Conservation (phyloP, 2,888 invertebrate genomes). For the Drosophila rellima region DNA sequence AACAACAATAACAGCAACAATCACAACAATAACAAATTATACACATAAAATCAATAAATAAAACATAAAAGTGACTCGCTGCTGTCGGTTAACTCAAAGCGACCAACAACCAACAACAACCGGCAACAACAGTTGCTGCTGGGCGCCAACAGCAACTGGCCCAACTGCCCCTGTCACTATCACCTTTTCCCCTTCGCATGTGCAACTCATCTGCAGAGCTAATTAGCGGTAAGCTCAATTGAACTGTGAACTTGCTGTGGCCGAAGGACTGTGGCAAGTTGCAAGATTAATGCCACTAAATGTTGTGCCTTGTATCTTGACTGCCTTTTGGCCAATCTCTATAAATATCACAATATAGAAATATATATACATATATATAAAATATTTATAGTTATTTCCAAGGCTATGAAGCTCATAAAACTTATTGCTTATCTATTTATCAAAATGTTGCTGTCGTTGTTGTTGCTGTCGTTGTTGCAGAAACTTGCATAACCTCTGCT, state of each 20-base stretch:
- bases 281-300: conserved; percentile 54
- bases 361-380: neutral
- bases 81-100: conserved; percentile 69
- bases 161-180: neutral
- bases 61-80: conserved; percentile 71
- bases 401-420: conserved; percentile 56
- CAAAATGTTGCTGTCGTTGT: conserved; percentile 45
- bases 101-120: conserved; percentile 23
- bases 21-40: conserved; percentile 28
- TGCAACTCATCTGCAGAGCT: conserved; percentile 30
- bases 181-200: neutral
- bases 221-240: conserved; percentile 76
- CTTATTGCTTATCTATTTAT: conserved; percentile 70
- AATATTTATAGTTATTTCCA: conserved; percentile 31
- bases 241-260: conserved; percentile 71
- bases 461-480: conserved; percentile 4
- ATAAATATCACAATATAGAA: neutral
- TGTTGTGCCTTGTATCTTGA: conserved; percentile 23
- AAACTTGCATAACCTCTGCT: conserved; percentile 39
- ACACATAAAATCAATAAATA: conserved; percentile 77
- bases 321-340: conserved; percentile 34
- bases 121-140: conserved; percentile 26
- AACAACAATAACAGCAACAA: conserved; percentile 45
- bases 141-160: conserved; percentile 35
- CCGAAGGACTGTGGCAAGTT: conserved; percentile 25